Conservation (phyloP, 2,888 invertebrate species). For the Drosophila yooni region DNA sequence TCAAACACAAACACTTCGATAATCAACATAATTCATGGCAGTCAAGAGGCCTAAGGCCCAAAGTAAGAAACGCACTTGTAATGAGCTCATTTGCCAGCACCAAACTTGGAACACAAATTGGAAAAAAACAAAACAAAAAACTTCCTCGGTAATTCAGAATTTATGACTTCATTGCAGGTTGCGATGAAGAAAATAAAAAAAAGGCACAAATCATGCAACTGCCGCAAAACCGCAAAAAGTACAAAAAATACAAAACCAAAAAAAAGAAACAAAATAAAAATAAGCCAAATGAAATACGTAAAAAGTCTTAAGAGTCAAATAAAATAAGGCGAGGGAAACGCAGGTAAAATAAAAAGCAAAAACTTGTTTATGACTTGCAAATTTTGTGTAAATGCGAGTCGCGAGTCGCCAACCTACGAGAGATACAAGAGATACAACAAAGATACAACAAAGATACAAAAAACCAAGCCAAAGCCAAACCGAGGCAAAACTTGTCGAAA, state of each 20-base stretch:
- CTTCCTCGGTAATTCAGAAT: constrained; percentile 65
- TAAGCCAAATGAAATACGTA: constrained; percentile 42
- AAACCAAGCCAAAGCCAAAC: constrained; percentile 8
- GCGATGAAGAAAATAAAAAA: constrained; percentile 20
- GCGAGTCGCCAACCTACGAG: constrained; percentile 34
- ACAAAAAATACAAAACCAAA: neutral
- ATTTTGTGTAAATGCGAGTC: constrained; percentile 67
- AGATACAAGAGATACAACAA: constrained; percentile 22
- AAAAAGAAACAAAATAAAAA: neutral
- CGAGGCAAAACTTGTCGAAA: constrained; percentile 58
- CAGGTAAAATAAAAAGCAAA: constrained; percentile 74
- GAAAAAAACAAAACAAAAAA: constrained; percentile 27
- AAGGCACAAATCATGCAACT: constrained; percentile 54
- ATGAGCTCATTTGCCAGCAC: constrained; percentile 53
- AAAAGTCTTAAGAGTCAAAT: constrained; percentile 16
- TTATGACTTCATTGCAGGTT: constrained; percentile 70
- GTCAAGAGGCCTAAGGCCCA: constrained; percentile 21
- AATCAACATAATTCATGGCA: constrained; percentile 27
- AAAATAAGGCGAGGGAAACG: constrained; percentile 29
- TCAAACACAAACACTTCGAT: constrained; percentile 35
- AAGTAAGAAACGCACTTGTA: constrained; percentile 41
- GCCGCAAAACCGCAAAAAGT: constrained; percentile 25
- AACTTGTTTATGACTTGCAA: constrained; percentile 82
- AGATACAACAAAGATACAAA: constrained; percentile 18
- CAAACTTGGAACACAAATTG: constrained; percentile 18